Evolutionary conservation across 1,140 invertebrate species (phyloP).

Genomic region (Odontomachus brunneus): DNA sequence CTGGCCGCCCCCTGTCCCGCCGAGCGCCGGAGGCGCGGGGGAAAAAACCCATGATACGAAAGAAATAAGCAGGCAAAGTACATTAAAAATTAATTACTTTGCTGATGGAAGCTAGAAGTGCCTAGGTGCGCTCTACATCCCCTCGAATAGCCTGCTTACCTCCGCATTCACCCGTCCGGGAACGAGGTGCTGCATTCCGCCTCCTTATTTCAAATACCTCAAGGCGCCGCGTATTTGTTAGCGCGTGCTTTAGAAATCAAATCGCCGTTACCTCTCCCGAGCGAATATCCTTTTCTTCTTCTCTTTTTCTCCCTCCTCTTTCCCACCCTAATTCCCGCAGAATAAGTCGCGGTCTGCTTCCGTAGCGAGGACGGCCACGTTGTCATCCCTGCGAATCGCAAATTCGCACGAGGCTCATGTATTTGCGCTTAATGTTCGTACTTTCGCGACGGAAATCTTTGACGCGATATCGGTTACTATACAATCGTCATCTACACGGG

Average conservation of each 20-base stretch:
- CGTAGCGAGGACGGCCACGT: neutral
- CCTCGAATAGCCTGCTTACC: slow-evolving; percentile 65
- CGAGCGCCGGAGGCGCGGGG: slow-evolving; percentile 66
- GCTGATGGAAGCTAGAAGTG: slow-evolving; percentile 85
- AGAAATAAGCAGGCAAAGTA: slow-evolving; percentile 86
- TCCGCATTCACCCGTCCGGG: slow-evolving; percentile 51
- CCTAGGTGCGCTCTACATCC: slow-evolving; percentile 77
- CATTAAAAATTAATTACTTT: slow-evolving; percentile 86
- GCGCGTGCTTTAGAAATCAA: slow-evolving; percentile 54
- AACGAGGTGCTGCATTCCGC: slow-evolving; percentile 64
- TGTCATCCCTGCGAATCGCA: slow-evolving; percentile 1
- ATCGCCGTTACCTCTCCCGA: slow-evolving; percentile 46
- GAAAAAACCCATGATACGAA: slow-evolving; percentile 84
- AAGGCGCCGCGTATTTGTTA: slow-evolving; percentile 60
- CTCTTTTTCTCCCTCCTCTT: too few relatives aligned
- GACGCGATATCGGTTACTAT: neutral
- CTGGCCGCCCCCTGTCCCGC: slow-evolving; percentile 43
- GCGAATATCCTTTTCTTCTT: neutral
- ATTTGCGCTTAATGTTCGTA: too few relatives aligned
- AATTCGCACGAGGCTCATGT: neutral
- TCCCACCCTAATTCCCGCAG: neutral
- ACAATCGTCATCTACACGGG: neutral
- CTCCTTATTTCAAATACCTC: slow-evolving; percentile 69
- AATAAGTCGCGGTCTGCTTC: slow-evolving; percentile 14
- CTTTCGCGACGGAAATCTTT: too few relatives aligned